Evolutionary conservation across 2,797 vertebrate genomes (phyloP).

Genomic region (Crax fasciolata): DNA sequence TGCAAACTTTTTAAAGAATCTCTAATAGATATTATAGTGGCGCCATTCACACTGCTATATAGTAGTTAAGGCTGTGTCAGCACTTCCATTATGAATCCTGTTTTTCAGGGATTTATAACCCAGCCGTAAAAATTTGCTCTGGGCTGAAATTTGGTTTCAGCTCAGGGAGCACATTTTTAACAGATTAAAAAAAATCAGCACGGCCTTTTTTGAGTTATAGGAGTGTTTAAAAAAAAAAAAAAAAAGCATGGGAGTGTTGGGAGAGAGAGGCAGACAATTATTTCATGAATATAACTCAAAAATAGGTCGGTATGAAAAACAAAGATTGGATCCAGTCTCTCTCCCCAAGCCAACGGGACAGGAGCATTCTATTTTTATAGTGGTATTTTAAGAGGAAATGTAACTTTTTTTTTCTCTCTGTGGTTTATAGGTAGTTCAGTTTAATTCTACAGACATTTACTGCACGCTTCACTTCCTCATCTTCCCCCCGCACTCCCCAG

Average conservation of each 20-base stretch:
- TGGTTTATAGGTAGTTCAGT: slow-evolving; percentile 33
- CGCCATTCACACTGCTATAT: slow-evolving; percentile 80
- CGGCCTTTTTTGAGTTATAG: slow-evolving; percentile 54
- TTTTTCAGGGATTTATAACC: slow-evolving; percentile 83
- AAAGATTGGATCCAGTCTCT: neutral
- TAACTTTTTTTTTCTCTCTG: neutral
- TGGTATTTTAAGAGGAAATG: slow-evolving; percentile 44
- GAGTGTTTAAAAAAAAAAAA: slow-evolving; percentile 24
- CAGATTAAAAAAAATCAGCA: slow-evolving; percentile 73
- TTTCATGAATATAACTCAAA: slow-evolving; percentile 21
- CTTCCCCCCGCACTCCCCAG: rapidly evolving
- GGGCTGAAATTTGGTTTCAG: slow-evolving; percentile 83
- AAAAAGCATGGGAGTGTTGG: neutral
- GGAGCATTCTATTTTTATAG: slow-evolving; percentile 42
- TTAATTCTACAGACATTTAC: slow-evolving; percentile 44
- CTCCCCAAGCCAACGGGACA: neutral
- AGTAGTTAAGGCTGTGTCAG: slow-evolving; percentile 83
- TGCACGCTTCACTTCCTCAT: slow-evolving; percentile 21
- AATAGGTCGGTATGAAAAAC: slow-evolving; percentile 14
- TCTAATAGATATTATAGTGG: slow-evolving; percentile 83
- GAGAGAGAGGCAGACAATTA: slow-evolving; percentile 25
- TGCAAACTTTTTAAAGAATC: slow-evolving; percentile 83
- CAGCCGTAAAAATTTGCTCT: slow-evolving; percentile 83
- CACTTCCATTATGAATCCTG: slow-evolving; percentile 83
- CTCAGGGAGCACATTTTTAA: slow-evolving; percentile 78